Evolutionary conservation across 2,113 vertebrate genomes (phyloP), one percentile per base, ranked within the genome.

Genomic region (Acanthochromis polyacanthus): DNA sequence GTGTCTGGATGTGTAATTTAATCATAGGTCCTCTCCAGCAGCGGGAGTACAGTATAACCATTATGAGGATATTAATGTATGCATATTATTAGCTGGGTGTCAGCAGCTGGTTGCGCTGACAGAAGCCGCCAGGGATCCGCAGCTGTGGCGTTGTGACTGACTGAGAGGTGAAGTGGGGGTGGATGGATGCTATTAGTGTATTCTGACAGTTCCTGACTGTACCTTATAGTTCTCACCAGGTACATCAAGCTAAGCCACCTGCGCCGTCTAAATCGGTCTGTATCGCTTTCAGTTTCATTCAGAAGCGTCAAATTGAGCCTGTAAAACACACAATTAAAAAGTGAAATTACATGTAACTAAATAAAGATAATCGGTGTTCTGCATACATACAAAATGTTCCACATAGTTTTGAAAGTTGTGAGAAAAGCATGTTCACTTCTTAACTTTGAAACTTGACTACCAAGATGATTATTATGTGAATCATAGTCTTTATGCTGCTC

Each of bases 1-100:
- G 75, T 77, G 65, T 85, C 58, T 89, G 77, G 66, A 76, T 82
- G 72, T 83, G 71, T 88, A 89, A 92, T 92, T 91, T 91, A 87
- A 92, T 92, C 89, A 89, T 59, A 75, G 72, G 57, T 84, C 75
- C 70, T 71, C 77, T 85, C 74, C 48, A 17, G 87, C 46, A 58
- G 48, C 57, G 72, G 77, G 72, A 58, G 65, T 62, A 68, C 55
- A 85, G 71, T 80, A 45, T 25, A 73, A 75, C 60, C 67, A 70
- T 81, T 62, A 87, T 58, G 68, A 46, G 64, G 63, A 71, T 83
- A 89, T 88, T 90, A 88, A 91, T 89, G 82, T 82, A 92, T 89
- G 85, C 74, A 88, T 58, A 83, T 92, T 76, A 84, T 74, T 82
- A 80, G 78, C 56, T 87, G 71, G 73, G 62, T 91, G 66, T 82